Evolutionary conservation across 1,140 invertebrate genomes (phyloP), one percentile per base, ranked within the genome.

Genomic region (Drosophila lacteicornis): DNA sequence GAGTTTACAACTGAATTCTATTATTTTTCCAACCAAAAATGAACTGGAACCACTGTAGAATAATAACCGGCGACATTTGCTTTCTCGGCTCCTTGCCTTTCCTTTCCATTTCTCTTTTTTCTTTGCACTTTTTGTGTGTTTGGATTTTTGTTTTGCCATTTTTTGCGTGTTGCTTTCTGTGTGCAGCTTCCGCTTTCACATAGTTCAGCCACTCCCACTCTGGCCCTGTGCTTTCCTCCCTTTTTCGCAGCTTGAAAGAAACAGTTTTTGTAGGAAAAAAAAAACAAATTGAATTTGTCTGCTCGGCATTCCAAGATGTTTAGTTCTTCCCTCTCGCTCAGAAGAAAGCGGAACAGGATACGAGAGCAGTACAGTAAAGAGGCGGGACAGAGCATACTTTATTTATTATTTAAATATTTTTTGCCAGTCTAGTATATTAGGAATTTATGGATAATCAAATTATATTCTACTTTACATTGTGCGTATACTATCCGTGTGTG

Each of bases 211-310:
- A 70, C 68, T 57, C 51, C 65, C 50, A 56, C 50, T 13, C 13
- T 27, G 11, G 11, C 12, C 5, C 38, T 27, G 15, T 30, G 12
- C 11, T 27, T 19, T 8, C 42, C 17, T 22, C 45, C 56, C 47
- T 56, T 49, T 30, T 19, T 40, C 42, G 50, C 55, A 58, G 60
- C 46, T 43, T 66, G 65, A 81, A 76, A 80, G 63, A 60, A 80
- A 53, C 58, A 58, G 57, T 68, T 82, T 79, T 80, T 70, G 59
- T 43, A 46, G 59, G 81, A 63, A 49, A 63, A 50, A 50, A 55
- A 55, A 43, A 43, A 22, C 45, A 61, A 83, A 82, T 79, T 82
- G 62, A 83, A 82, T 82, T 82, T 78, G 80, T 79, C 45, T 42
- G 56, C 77, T 47, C 46, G 49, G 60, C 47, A 57, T 57, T 61